phyloP scores from a whole-genome alignment of 2,888 invertebrate species.

The Candidula unifasciata region DNA sequence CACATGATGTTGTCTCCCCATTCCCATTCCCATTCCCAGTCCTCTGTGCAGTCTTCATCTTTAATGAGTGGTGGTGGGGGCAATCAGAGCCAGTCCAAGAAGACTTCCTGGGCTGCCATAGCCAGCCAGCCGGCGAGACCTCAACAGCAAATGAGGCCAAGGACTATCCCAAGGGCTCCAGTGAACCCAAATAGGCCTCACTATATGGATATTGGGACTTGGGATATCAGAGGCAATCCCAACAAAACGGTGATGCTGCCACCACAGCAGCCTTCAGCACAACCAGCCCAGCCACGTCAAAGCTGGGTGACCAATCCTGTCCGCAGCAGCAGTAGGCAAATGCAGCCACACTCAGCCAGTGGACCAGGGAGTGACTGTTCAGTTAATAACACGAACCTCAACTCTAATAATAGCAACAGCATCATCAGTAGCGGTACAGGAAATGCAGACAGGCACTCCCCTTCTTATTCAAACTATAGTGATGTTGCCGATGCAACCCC shows the following conservation, averaged over 20 bases:
- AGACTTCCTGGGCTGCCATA: slow-evolving; percentile 97
- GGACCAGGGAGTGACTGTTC: slow-evolving; percentile 53
- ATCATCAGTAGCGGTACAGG: slow-evolving; percentile 47
- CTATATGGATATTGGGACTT: slow-evolving; percentile 95
- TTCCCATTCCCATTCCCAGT: slow-evolving; percentile 8
- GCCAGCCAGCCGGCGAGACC: slow-evolving; percentile 92
- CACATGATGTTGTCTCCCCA: slow-evolving; percentile 51
- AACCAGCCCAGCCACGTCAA: slow-evolving; percentile 32
- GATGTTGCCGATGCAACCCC: slow-evolving; percentile 41
- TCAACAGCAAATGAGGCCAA: slow-evolving; percentile 87
- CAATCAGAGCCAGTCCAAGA: slow-evolving; percentile 82
- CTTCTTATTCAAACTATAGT: slow-evolving; percentile 46
- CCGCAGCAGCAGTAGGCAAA: slow-evolving; percentile 5
- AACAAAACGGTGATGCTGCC: slow-evolving; percentile 28
- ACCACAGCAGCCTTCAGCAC: slow-evolving; percentile 32
- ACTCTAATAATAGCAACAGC: slow-evolving; percentile 59
- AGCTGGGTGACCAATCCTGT: slow-evolving; percentile 38
- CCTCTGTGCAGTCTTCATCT: slow-evolving; percentile 33
- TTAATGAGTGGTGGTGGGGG: slow-evolving; percentile 23
- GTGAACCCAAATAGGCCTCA: slow-evolving; percentile 88
- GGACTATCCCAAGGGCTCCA: slow-evolving; percentile 95
- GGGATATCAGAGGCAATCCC: slow-evolving; percentile 83
- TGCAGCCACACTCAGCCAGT: slow-evolving; percentile 32
- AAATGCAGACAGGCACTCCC: slow-evolving; percentile 19
- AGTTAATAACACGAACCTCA: slow-evolving; percentile 39